Percentiles rank a stretch among this genome's conserved stretches.
Conservation (phyloP, 2,888 invertebrate genomes). For the Asteroscopus sphinx region DNA sequence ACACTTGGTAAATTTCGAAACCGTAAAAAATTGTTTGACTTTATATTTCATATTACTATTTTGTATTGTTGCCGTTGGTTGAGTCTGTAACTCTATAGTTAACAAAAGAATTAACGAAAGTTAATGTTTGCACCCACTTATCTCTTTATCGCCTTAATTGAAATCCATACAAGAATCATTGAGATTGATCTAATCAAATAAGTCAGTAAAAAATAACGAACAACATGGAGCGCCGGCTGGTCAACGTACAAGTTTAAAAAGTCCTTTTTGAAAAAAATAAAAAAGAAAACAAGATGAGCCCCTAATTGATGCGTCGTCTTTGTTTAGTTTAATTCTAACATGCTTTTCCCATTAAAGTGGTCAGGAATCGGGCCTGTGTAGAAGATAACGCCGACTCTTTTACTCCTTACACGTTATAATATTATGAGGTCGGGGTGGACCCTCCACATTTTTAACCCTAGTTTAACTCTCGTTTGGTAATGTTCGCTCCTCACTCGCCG, state of each 20-base stretch:
- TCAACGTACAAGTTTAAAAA: slow-evolving; percentile 86
- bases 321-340: slow-evolving; percentile 91
- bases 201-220: slow-evolving; percentile 85
- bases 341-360: slow-evolving; percentile 90
- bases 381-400: slow-evolving; percentile 88
- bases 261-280: slow-evolving; percentile 80
- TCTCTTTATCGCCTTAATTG: slow-evolving; percentile 84
- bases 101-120: slow-evolving; percentile 64
- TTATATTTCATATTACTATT: not conserved
- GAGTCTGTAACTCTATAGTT: slow-evolving; percentile 25
- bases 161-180: slow-evolving; percentile 86
- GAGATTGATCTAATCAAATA: slow-evolving; percentile 88
- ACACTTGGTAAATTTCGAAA: not conserved
- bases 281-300: slow-evolving; percentile 77
- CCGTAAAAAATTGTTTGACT: slow-evolving; percentile 1
- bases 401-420: slow-evolving; percentile 89
- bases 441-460: slow-evolving; percentile 78
- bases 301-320: slow-evolving; percentile 90
- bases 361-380: slow-evolving; percentile 86
- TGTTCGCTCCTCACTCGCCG: slow-evolving; percentile 68
- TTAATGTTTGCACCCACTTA: slow-evolving; percentile 77
- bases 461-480: slow-evolving; percentile 77
- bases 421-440: slow-evolving; percentile 80
- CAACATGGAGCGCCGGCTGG: slow-evolving; percentile 78
- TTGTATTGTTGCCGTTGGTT: slow-evolving; percentile 10